A percentile compares a stretch with the other conserved stretches of the same genome.
These are phyloP conservation scores for Scatophagus argus DNA, from an alignment of 2,113 vertebrate genomes.

Conservation along the genomic window DNA sequence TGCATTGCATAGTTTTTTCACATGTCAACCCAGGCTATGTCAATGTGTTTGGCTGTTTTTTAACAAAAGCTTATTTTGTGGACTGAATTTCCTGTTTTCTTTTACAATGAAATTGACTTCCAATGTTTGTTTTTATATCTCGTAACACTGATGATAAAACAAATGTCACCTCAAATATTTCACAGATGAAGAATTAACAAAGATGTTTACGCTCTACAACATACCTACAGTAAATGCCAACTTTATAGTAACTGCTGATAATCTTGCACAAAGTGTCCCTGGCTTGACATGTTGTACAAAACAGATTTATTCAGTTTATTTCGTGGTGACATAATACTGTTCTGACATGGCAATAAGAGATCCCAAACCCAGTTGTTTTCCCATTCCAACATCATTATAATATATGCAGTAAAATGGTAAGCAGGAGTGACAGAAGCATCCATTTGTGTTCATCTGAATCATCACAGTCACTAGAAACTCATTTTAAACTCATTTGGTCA, in stretches of 20 bases:
- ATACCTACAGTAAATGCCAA: not conserved
- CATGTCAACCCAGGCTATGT: not conserved
- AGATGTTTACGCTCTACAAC: not conserved
- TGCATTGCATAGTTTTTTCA: not conserved
- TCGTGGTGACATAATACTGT: not conserved
- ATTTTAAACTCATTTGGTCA: conserved; percentile 56
- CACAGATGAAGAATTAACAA: not conserved
- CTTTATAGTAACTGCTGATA: not conserved
- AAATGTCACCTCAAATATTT: too few relatives aligned
- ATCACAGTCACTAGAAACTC: conserved; percentile 51
- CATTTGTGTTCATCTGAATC: conserved; percentile 54
- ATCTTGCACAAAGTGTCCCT: not conserved
- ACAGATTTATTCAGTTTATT: conserved; percentile 13
- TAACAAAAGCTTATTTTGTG: not conserved
- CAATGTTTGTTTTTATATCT: too few relatives aligned
- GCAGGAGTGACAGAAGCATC: conserved; percentile 61
- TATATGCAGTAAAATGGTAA: conserved; percentile 36
- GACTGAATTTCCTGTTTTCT: not conserved
- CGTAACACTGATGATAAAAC: too few relatives aligned
- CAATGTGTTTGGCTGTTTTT: not conserved
- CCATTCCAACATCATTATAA: conserved; percentile 36
- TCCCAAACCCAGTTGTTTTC: conserved; percentile 21
- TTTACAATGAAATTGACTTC: not conserved
- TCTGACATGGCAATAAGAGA: conserved; percentile 5
- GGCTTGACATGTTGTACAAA: not conserved